A percentile compares a stretch with the other conserved stretches of the same genome.
These are phyloP conservation scores for Lepeophtheirus nordmannii DNA, from an alignment of 2,888 invertebrate genomes.

Conservation along the genomic window DNA sequence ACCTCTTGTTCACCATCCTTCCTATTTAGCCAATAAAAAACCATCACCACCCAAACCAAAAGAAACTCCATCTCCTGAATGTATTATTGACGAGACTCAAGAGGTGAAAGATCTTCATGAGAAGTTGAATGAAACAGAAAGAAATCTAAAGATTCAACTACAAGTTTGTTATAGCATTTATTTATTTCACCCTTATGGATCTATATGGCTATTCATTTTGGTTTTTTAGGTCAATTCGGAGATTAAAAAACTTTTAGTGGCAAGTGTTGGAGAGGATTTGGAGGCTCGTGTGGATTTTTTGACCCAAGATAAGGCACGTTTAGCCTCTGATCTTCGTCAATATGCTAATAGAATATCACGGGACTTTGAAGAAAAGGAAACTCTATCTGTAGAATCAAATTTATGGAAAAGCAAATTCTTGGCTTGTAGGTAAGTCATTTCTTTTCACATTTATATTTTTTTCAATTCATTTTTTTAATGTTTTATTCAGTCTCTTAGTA, in stretches of 20 bases:
- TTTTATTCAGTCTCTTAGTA: conserved; percentile 59
- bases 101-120: conserved; percentile 48
- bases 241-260: conserved; percentile 76
- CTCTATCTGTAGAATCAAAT: conserved; percentile 81
- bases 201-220: too few relatives aligned
- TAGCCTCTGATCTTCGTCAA: conserved; percentile 66
- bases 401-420: conserved; percentile 93
- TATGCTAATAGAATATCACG: conserved; percentile 70
- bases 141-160: conserved; percentile 67
- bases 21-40: too few relatives aligned
- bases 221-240: conserved; percentile 55
- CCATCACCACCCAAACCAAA: too few relatives aligned
- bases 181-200: too few relatives aligned
- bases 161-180: conserved; percentile 42
- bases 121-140: conserved; percentile 55
- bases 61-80: too few relatives aligned
- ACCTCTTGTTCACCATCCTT: conserved; percentile 44
- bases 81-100: neutral
- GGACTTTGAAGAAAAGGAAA: conserved; percentile 79
- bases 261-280: conserved; percentile 85
- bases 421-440: conserved; percentile 47
- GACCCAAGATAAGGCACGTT: conserved; percentile 76
- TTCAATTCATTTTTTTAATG: too few relatives aligned
- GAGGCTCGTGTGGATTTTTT: conserved; percentile 73
- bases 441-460: too few relatives aligned